Conservation (phyloP, 2,113 vertebrate species). For the Ctenomys sociabilis region DNA sequence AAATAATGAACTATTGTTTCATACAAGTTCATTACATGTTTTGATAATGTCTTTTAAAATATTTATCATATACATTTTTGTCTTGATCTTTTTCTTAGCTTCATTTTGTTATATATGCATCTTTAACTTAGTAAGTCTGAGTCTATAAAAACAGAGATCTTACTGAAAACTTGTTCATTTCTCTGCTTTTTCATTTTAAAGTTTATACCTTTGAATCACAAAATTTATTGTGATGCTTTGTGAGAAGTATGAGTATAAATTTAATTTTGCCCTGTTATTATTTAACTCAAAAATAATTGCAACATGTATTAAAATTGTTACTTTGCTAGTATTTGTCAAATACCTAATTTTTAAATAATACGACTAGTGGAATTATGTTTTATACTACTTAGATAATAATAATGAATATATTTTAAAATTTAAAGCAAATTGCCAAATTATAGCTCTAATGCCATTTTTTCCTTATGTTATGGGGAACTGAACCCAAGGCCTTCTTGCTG, state of each 20-base stretch:
- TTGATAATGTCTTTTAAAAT: neutral
- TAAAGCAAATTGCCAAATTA: neutral
- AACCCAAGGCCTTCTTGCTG: neutral
- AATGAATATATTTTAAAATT: neutral
- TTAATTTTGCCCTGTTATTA: conserved; percentile 5
- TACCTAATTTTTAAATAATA: neutral
- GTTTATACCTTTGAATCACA: neutral
- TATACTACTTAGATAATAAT: neutral
- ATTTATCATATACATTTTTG: neutral
- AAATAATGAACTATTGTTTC: neutral
- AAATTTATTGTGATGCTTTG: neutral
- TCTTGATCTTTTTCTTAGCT: neutral
- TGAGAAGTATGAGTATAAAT: conserved; percentile 21
- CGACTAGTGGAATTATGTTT: neutral
- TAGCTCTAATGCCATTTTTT: neutral
- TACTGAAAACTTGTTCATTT: neutral
- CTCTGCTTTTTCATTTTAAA: neutral
- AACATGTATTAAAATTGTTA: neutral
- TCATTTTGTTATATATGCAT: conserved; percentile 2
- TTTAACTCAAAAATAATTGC: neutral
- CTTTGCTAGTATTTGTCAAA: neutral
- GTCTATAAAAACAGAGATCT: neutral
- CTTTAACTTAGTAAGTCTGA: conserved; percentile 34
- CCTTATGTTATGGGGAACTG: neutral
- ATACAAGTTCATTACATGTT: neutral